Percentiles rank a stretch among this genome's conserved stretches.
These are phyloP conservation scores for Mobula hypostoma DNA, from an alignment of 2,113 vertebrate species.

Conservation along the genomic window DNA sequence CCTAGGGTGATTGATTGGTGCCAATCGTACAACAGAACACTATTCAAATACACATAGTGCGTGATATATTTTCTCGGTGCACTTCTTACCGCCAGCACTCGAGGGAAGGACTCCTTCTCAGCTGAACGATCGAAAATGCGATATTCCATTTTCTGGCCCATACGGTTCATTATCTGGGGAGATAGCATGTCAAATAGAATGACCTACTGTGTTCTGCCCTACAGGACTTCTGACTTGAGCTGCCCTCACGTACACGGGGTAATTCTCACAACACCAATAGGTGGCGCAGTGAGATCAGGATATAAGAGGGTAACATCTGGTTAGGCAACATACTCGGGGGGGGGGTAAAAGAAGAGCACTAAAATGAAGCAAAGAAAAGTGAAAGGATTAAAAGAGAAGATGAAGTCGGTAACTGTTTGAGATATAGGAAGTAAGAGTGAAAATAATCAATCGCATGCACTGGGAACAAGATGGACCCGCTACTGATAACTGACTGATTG, in stretches of 20 bases:
- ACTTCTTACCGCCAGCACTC: slow-evolving; percentile 68
- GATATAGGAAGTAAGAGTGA: not conserved
- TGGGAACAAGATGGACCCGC: not conserved
- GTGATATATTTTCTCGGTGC: slow-evolving; percentile 43
- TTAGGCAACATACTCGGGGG: not conserved
- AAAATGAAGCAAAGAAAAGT: slow-evolving; percentile 12
- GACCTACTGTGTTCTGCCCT: slow-evolving; percentile 35
- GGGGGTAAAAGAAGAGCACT: not conserved
- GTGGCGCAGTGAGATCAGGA: not conserved
- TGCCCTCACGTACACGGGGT: not conserved
- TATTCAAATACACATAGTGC: slow-evolving; percentile 29
- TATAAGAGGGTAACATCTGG: not conserved
- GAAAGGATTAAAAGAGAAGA: not conserved
- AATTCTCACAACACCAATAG: slow-evolving; percentile 9
- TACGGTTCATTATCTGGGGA: slow-evolving; percentile 73
- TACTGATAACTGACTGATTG: not conserved
- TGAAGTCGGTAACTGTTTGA: not conserved
- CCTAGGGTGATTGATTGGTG: slow-evolving; percentile 27
- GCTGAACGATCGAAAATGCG: slow-evolving; percentile 66
- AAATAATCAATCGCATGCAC: not conserved
- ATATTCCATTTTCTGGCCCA: slow-evolving; percentile 73
- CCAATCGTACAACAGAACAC: slow-evolving; percentile 34
- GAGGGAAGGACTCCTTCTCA: slow-evolving; percentile 64
- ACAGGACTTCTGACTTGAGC: not conserved
- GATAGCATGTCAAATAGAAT: slow-evolving; percentile 46